Evolutionary conservation across 1,140 invertebrate genomes (phyloP).

Genomic region (Cardiocondyla obscurior): DNA sequence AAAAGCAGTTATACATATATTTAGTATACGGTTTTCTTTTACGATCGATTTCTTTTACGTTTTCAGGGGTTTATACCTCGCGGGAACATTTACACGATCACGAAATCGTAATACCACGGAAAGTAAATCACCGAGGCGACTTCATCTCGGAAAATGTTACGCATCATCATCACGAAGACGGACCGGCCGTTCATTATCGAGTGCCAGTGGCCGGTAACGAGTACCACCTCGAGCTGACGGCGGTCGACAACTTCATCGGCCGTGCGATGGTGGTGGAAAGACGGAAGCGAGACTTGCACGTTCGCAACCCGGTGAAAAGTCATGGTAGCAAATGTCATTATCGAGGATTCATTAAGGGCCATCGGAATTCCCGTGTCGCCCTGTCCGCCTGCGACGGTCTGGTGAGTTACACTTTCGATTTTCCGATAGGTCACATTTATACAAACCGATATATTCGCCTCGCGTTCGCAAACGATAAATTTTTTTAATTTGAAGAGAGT

Average conservation of each 20-base stretch:
- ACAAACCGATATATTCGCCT: not conserved
- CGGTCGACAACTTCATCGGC: constrained; percentile 88
- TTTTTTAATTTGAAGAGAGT: not conserved
- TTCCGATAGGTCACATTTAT: constrained; percentile 15
- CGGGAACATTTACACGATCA: constrained; percentile 79
- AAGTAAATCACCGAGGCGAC: constrained; percentile 84
- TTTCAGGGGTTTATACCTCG: constrained; percentile 83
- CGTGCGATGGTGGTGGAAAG: constrained; percentile 89
- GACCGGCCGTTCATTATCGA: constrained; percentile 84
- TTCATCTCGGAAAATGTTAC: constrained; percentile 85
- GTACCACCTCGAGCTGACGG: constrained; percentile 85
- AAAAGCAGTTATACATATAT: too few relatives aligned
- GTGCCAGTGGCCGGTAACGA: constrained; percentile 84
- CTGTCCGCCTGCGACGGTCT: constrained; percentile 92
- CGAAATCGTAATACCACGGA: constrained; percentile 85
- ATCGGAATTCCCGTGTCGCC: constrained; percentile 88
- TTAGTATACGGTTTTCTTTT: not conserved
- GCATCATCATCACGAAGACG: constrained; percentile 80
- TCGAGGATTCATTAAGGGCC: constrained; percentile 88
- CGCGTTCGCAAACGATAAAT: not conserved
- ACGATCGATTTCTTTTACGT: constrained; percentile 12
- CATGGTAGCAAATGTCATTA: constrained; percentile 88
- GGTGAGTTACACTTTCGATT: constrained; percentile 85
- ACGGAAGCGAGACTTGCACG: constrained; percentile 84
- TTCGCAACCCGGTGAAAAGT: constrained; percentile 83